Percentiles rank a stretch among this genome's conserved stretches.
phyloP scores from a whole-genome alignment of 2,888 invertebrate genomes.

The Cephus rjabovi region DNA sequence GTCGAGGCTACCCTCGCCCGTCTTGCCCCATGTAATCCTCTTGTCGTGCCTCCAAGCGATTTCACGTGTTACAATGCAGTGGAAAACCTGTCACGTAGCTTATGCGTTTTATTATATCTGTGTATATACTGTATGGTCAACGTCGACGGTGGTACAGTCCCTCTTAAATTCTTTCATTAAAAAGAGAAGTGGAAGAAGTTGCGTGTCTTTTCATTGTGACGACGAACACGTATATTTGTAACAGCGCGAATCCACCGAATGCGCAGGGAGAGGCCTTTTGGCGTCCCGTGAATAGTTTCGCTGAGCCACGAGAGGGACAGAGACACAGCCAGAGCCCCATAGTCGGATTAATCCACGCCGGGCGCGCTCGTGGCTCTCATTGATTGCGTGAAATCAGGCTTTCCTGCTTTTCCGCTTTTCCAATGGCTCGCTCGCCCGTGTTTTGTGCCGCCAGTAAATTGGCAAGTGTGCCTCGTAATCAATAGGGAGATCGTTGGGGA shows the following conservation, averaged over 20 bases:
- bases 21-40: background rate
- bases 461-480: slow-evolving; percentile 44
- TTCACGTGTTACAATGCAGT: background rate
- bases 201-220: background rate
- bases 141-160: background rate
- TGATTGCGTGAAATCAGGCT: slow-evolving; percentile 51
- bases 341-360: slow-evolving; percentile 42
- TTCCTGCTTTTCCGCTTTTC: slow-evolving; percentile 42
- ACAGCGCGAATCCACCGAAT: background rate
- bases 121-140: background rate
- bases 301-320: background rate
- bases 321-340: slow-evolving; percentile 3
- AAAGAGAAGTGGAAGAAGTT: background rate
- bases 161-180: background rate
- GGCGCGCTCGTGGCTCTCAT: slow-evolving; percentile 38
- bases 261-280: background rate
- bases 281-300: background rate
- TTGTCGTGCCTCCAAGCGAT: background rate
- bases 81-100: background rate
- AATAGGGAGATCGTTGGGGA: slow-evolving; percentile 39
- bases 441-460: slow-evolving; percentile 50
- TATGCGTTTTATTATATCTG: background rate
- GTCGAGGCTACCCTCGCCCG: background rate
- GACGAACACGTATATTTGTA: background rate
- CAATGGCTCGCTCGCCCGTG: slow-evolving; percentile 22